Conservation (phyloP, 2,888 invertebrate species). For the Chrysolina americana region DNA sequence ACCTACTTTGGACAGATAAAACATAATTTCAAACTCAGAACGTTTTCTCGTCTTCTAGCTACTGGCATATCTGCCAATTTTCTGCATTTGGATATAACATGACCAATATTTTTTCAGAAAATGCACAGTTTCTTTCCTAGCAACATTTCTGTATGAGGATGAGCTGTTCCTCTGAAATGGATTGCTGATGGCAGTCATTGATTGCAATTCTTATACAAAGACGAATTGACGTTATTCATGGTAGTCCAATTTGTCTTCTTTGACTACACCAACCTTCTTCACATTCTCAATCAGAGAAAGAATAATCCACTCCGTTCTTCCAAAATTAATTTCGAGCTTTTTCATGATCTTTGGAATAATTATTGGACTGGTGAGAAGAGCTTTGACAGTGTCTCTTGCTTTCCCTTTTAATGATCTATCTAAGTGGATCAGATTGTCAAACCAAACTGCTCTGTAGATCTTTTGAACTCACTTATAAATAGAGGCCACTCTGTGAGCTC, state of each 20-base stretch:
- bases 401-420: not conserved
- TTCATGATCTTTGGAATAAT: too few relatives aligned
- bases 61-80: too few relatives aligned
- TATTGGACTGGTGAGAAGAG: not conserved
- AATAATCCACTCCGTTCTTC: too few relatives aligned
- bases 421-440: not conserved
- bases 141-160: too few relatives aligned
- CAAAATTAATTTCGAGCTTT: too few relatives aligned
- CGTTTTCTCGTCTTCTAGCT: too few relatives aligned
- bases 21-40: too few relatives aligned
- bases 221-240: too few relatives aligned
- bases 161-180: not conserved
- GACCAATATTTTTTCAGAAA: not conserved
- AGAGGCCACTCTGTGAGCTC: constrained; percentile 7
- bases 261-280: too few relatives aligned
- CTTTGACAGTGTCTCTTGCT: constrained; percentile 16
- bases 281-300: not conserved
- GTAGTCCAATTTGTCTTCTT: too few relatives aligned
- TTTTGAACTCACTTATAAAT: not conserved
- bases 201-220: not conserved
- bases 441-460: not conserved
- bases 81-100: too few relatives aligned
- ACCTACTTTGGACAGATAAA: too few relatives aligned
- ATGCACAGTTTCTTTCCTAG: not conserved
- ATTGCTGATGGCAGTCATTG: not conserved